Conservation (phyloP, 2,888 invertebrate genomes). For the Epicampocera succincta region DNA sequence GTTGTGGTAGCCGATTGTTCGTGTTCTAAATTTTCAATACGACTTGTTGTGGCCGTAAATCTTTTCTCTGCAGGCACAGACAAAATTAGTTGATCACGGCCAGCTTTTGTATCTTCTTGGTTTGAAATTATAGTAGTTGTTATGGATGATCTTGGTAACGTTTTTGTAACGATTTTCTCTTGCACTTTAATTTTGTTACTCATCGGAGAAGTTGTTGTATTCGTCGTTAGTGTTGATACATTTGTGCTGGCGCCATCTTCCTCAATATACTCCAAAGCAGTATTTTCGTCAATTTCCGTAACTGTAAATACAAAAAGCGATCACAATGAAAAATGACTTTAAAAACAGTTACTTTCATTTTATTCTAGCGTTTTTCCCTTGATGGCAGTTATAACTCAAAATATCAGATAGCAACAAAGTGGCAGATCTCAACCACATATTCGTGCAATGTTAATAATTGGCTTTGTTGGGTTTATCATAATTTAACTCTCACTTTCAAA, state of each 20-base stretch:
- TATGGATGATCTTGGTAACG: constrained; percentile 1
- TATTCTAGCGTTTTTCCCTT: too few species aligned
- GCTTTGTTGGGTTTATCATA: too few species aligned
- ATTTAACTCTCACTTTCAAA: too few species aligned
- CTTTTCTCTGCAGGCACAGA: constrained; percentile 19
- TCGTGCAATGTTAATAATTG: too few species aligned
- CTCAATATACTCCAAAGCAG: constrained; percentile 76
- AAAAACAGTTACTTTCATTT: too few species aligned
- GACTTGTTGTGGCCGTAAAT: constrained; percentile 17
- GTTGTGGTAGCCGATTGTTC: constrained; percentile 21
- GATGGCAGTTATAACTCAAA: too few species aligned
- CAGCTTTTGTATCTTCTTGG: constrained; percentile 31
- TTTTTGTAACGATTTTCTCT: constrained; percentile 59
- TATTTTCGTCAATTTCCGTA: constrained; percentile 76
- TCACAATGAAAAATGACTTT: too few species aligned
- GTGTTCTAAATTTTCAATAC: constrained; percentile 29
- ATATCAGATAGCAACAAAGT: too few species aligned
- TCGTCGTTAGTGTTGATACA: constrained; percentile 52
- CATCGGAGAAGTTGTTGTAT: constrained; percentile 41
- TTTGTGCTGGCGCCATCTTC: constrained; percentile 69
- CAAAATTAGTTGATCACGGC: constrained; percentile 31
- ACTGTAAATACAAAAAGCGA: constrained; percentile 42
- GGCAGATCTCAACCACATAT: too few species aligned
- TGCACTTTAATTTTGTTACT: constrained; percentile 37
- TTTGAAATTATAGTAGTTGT: constrained; percentile 24